phyloP scores from a whole-genome alignment of 2,797 vertebrate species.

The Columba guinea region DNA sequence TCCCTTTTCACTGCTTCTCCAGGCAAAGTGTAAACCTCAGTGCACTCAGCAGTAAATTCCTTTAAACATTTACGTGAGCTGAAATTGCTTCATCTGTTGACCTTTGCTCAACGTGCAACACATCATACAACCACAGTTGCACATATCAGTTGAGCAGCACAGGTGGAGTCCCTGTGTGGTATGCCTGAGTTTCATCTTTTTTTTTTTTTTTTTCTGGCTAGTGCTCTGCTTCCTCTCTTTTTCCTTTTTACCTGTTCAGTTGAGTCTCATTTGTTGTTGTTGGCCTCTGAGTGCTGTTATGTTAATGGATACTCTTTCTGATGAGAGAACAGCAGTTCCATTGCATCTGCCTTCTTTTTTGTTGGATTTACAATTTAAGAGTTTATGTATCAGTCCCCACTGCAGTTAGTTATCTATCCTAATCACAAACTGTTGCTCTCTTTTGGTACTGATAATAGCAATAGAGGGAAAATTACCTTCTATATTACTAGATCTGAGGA shows the following conservation, averaged over 20 bases:
- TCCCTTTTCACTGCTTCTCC: not conserved
- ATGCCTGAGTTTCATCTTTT: not conserved
- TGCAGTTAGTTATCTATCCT: not conserved
- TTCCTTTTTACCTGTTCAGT: not conserved
- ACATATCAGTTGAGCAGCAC: not conserved
- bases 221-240: not conserved
- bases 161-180: not conserved
- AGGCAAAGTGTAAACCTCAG: conserved; percentile 17
- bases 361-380: not conserved
- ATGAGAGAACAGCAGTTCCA: not conserved
- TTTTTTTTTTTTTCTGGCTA: not conserved
- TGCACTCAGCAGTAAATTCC: conserved; percentile 20
- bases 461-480: not conserved
- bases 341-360: not conserved
- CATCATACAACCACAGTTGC: not conserved
- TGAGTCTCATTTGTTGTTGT: not conserved
- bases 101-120: not conserved
- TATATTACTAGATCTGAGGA: not conserved
- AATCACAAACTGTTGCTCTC: not conserved
- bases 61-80: conserved; percentile 10
- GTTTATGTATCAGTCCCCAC: not conserved
- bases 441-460: accelerated
- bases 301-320: not conserved
- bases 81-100: not conserved
- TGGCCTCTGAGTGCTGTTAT: accelerated